Evolutionary conservation across 2,113 vertebrate genomes (phyloP).

Genomic region (Thomomys bottae): DNA sequence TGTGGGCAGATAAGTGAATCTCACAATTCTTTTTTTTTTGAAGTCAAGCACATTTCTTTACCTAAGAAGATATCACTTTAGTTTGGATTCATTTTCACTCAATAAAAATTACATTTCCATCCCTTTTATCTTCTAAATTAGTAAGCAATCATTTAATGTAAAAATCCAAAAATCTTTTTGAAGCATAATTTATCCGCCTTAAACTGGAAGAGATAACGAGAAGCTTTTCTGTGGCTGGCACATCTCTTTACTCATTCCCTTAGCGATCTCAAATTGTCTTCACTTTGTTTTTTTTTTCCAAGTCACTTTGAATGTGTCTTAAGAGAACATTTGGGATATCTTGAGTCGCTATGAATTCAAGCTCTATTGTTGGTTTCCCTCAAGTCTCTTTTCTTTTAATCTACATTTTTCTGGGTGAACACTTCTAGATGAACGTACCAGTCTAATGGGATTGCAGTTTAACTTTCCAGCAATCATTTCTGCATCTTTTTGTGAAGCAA

Average conservation of each 20-base stretch:
- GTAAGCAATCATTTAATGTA: slow-evolving; percentile 32
- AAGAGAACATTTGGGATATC: slow-evolving; percentile 41
- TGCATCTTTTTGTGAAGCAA: slow-evolving; percentile 2
- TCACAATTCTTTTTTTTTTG: slow-evolving; percentile 59
- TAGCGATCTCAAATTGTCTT: slow-evolving; percentile 54
- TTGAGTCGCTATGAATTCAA: slow-evolving; percentile 37
- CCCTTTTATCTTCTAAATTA: slow-evolving; percentile 46
- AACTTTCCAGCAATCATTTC: background rate
- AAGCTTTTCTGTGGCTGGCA: slow-evolving; percentile 25
- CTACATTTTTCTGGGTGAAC: background rate
- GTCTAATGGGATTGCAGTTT: background rate
- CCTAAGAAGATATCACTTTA: slow-evolving; percentile 39
- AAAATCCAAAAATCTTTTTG: slow-evolving; percentile 13
- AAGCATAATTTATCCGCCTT: slow-evolving; percentile 34
- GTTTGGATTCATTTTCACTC: slow-evolving; percentile 49
- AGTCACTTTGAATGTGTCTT: slow-evolving; percentile 26
- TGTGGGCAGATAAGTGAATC: slow-evolving; percentile 13
- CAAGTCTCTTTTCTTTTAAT: slow-evolving; percentile 43
- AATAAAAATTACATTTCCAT: slow-evolving; percentile 28
- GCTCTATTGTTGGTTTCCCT: slow-evolving; percentile 38
- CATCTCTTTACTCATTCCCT: slow-evolving; percentile 31
- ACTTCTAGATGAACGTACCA: background rate
- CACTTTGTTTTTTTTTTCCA: background rate
- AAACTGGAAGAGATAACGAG: background rate
- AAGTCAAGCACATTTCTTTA: slow-evolving; percentile 52